Base-by-base conservation (phyloP, 2,797 vertebrate genomes). In the Semotilus atromaculatus region DNA sequence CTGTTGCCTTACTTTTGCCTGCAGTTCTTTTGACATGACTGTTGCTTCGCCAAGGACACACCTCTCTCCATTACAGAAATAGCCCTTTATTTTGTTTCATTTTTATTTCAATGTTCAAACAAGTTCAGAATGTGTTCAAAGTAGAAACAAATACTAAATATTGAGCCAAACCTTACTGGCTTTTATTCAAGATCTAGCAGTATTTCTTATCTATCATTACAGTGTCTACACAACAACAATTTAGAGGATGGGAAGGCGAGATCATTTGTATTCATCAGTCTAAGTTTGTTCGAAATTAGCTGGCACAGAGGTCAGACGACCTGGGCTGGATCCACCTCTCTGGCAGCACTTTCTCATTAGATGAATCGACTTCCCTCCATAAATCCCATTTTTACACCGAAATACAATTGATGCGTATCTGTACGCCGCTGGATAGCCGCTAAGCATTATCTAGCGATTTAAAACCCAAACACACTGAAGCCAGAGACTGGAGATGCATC, bases 221-320 rank as follows among this genome's bases (percentile, higher is more conserved):
- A 19, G 48, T 43, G 64, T 77, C 36, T 76, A 60, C 38, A 77
- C 34, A 70, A 77, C 64, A 76, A 53, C 62, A 60, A n/a, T 84
- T 43, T 55, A 70, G 72, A 70, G 82, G 64, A 76, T 23, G 23
- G 64, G 64, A 55, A 68, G 45, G 60, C 18, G 2, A 43, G 62
- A 68, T 77, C 64, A 84, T 84, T 84, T 84, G 74, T 84, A 84
- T 84, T 84, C 82, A 84, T 84, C 82, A 77, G 82, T 70, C 48
- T 58, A 21, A 43, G 62, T 68, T 60, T 43, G 74, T 84, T 84
- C 2, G 62, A 60, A 84, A 84, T 84, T 84, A 77, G 64, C 74
- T 84, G 80, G 71, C 68, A 73, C 80, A 31, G 31, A 71, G 75
- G 67, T 82, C 74, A 68, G 71, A 13, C 36, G 73, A 53, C 53